Evolutionary conservation across 2,113 vertebrate genomes (phyloP).

Genomic region (Mionectes macconnelli): DNA sequence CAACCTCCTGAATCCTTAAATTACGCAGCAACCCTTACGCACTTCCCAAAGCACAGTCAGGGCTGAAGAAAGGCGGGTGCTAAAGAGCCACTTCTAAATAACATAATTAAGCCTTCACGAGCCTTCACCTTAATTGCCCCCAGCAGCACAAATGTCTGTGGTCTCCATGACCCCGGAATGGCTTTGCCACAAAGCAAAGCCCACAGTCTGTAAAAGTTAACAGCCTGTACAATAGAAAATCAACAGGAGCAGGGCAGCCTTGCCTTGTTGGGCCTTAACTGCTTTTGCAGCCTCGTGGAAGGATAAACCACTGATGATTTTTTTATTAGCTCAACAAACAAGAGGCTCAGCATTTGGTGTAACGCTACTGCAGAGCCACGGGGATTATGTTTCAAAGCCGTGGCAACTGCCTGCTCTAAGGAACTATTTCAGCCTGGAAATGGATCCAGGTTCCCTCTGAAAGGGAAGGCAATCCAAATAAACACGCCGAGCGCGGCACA

Average conservation of each 20-base stretch:
- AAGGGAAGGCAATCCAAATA: constrained; percentile 31
- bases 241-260: constrained; percentile 28
- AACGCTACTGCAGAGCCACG: background rate
- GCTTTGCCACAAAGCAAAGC: background rate
- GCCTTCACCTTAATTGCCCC: constrained; percentile 11
- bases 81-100: background rate
- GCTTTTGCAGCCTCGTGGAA: constrained; percentile 33
- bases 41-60: background rate
- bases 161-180: background rate
- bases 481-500: background rate
- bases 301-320: constrained; percentile 47
- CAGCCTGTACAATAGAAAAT: constrained; percentile 26
- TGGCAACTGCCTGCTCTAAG: constrained; percentile 5
- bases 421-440: background rate
- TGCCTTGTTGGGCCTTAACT: background rate
- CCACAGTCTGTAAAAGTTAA: background rate
- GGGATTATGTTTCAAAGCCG: constrained; percentile 36
- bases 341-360: background rate
- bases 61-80: background rate
- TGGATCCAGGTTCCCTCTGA: background rate
- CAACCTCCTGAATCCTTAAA: background rate
- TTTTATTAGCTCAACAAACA: constrained; percentile 47
- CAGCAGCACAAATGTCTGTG: background rate
- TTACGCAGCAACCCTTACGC: fast-evolving
- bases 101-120: background rate